These are phyloP conservation scores for Galeruca laticollis DNA, from an alignment of 2,888 invertebrate species.

Conservation along the genomic window DNA sequence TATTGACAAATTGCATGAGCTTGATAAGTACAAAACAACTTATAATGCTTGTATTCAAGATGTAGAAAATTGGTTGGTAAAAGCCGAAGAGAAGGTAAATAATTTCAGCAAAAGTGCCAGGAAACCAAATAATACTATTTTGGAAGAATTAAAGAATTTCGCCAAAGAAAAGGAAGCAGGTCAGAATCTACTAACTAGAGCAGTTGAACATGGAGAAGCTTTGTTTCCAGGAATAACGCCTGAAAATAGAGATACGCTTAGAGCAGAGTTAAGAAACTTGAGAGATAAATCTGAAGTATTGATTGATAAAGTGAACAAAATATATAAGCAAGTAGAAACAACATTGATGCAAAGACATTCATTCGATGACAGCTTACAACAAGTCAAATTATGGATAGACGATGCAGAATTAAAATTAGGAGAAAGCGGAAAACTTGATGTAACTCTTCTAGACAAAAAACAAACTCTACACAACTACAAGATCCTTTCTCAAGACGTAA, in stretches of 20 bases:
- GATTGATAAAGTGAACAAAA: conserved; percentile 84
- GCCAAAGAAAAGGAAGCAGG: conserved; percentile 83
- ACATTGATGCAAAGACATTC: conserved; percentile 91
- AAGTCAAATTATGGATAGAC: conserved; percentile 88
- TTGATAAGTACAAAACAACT: conserved; percentile 77
- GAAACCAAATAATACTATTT: conserved; percentile 81
- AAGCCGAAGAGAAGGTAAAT: conserved; percentile 81
- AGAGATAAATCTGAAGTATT: conserved; percentile 87
- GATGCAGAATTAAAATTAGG: conserved; percentile 83
- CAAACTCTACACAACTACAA: conserved; percentile 85
- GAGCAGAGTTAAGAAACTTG: conserved; percentile 83
- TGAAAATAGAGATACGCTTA: conserved; percentile 86
- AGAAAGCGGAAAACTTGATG: conserved; percentile 78
- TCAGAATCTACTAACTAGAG: conserved; percentile 80
- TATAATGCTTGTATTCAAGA: conserved; percentile 77
- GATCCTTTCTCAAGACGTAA: conserved; percentile 86
- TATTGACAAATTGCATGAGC: conserved; percentile 78
- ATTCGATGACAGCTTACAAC: conserved; percentile 91
- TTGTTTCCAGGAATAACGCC: conserved; percentile 85
- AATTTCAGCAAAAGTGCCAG: conserved; percentile 80
- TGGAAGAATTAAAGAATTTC: conserved; percentile 81
- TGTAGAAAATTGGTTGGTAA: conserved; percentile 83
- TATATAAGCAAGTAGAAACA: conserved; percentile 89
- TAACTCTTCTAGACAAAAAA: conserved; percentile 90
- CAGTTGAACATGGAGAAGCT: conserved; percentile 89